Evolutionary conservation across 2,888 invertebrate species (phyloP).

Genomic region (Nemurella pictetii): DNA sequence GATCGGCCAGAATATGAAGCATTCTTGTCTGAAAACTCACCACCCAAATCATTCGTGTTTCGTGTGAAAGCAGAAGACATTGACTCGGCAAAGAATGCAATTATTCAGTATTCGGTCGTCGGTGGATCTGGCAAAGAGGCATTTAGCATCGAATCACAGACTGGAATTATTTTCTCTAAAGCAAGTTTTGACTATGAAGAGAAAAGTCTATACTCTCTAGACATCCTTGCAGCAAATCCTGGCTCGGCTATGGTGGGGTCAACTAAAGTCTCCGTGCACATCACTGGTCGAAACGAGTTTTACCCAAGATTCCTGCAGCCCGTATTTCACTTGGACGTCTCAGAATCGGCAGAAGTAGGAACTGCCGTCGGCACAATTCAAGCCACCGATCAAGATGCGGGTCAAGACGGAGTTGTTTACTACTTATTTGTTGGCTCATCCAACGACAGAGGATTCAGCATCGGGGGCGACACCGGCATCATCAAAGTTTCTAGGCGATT

Average conservation of each 20-base stretch:
- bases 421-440: slow-evolving; percentile 93
- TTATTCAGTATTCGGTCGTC: slow-evolving; percentile 79
- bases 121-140: slow-evolving; percentile 73
- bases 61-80: slow-evolving; percentile 77
- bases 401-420: slow-evolving; percentile 84
- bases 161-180: slow-evolving; percentile 75
- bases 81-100: slow-evolving; percentile 85
- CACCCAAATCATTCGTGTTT: slow-evolving; percentile 72
- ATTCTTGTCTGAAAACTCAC: slow-evolving; percentile 80
- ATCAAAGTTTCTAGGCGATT: slow-evolving; percentile 80
- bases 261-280: slow-evolving; percentile 71
- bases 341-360: slow-evolving; percentile 86
- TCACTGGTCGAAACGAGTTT: slow-evolving; percentile 86
- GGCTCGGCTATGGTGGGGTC: slow-evolving; percentile 78
- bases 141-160: slow-evolving; percentile 76
- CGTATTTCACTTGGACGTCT: slow-evolving; percentile 89
- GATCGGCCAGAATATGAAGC: slow-evolving; percentile 76
- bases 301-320: slow-evolving; percentile 87
- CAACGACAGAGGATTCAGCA: slow-evolving; percentile 86
- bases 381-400: slow-evolving; percentile 87
- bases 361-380: slow-evolving; percentile 83
- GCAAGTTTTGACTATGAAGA: slow-evolving; percentile 87
- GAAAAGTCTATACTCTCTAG: slow-evolving; percentile 70
- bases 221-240: slow-evolving; percentile 84
- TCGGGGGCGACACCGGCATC: slow-evolving; percentile 81